A percentile compares a stretch with the other conserved stretches of the same genome.
Conservation (phyloP, 2,797 vertebrate species). For the Bucorvus abyssinicus region DNA sequence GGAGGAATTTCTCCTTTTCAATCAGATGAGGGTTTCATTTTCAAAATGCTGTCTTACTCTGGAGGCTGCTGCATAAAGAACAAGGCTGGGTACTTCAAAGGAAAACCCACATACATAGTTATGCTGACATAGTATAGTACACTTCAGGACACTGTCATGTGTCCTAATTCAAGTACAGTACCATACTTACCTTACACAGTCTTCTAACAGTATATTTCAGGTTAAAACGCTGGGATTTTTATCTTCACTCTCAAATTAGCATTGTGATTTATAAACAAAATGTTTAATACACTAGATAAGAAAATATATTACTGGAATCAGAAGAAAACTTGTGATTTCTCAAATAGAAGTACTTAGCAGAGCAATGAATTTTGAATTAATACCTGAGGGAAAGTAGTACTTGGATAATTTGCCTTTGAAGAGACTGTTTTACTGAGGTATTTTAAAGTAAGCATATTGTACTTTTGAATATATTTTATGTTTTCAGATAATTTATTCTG, state of each 20-base stretch:
- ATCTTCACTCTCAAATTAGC: neutral
- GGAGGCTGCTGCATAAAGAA: neutral
- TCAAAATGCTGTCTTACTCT: neutral
- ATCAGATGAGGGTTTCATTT: neutral
- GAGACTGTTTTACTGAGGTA: neutral
- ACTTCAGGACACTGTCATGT: neutral
- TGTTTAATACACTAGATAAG: fast-evolving
- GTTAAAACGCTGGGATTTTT: neutral
- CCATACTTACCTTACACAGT: neutral
- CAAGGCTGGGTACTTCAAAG: neutral
- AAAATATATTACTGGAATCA: neutral
- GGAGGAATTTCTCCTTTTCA: neutral
- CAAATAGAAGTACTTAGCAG: neutral
- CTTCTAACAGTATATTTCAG: neutral
- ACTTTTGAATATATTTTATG: neutral
- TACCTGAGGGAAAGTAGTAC: neutral
- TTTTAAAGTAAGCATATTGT: neutral
- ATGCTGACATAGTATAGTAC: neutral
- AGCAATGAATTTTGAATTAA: neutral
- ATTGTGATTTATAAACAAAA: neutral
- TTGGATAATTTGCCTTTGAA: neutral
- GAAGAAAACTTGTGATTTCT: neutral
- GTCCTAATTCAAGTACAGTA: neutral
- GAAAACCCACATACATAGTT: neutral
- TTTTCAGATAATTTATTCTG: neutral